Evolutionary conservation across 1,140 invertebrate species (phyloP).

Genomic region (Hyles vespertilio): DNA sequence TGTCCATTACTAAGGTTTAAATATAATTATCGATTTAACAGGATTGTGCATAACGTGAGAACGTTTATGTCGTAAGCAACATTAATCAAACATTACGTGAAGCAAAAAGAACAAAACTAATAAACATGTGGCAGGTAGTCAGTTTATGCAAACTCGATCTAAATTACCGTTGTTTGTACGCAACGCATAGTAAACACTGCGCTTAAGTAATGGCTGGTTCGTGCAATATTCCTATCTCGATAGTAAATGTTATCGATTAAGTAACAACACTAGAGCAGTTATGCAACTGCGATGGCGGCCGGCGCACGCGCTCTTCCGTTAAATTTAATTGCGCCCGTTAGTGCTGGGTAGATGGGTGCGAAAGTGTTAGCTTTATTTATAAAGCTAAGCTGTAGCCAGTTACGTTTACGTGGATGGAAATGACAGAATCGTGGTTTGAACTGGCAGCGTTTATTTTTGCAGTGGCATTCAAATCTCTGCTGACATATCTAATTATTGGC

Average conservation of each 20-base stretch:
- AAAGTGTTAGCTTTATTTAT: slow-evolving; percentile 5
- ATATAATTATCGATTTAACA: no score
- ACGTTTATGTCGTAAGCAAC: neutral
- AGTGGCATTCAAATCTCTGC: no score
- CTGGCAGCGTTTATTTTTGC: no score
- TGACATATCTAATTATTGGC: no score
- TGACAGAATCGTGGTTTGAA: no score
- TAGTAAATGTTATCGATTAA: slow-evolving; percentile 29
- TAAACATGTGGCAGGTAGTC: no score
- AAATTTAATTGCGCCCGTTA: slow-evolving; percentile 43
- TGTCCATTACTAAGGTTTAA: no score
- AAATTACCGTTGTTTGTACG: slow-evolving; percentile 10
- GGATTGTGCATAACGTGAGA: no score
- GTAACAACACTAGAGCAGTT: slow-evolving; percentile 38
- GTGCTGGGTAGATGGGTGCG: slow-evolving; percentile 12
- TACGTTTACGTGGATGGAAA: no score
- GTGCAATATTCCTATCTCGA: slow-evolving; percentile 30
- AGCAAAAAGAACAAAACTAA: no score
- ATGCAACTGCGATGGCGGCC: slow-evolving; percentile 25
- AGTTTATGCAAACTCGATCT: slow-evolving; percentile 8
- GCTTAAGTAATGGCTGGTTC: slow-evolving; percentile 28
- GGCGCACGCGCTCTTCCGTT: slow-evolving; percentile 51
- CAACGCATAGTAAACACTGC: slow-evolving; percentile 14
- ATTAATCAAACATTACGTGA: no score
- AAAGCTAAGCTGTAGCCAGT: no score